Evolutionary conservation across 2,113 vertebrate species (phyloP).

Genomic region (human (Homo sapiens)): DNA sequence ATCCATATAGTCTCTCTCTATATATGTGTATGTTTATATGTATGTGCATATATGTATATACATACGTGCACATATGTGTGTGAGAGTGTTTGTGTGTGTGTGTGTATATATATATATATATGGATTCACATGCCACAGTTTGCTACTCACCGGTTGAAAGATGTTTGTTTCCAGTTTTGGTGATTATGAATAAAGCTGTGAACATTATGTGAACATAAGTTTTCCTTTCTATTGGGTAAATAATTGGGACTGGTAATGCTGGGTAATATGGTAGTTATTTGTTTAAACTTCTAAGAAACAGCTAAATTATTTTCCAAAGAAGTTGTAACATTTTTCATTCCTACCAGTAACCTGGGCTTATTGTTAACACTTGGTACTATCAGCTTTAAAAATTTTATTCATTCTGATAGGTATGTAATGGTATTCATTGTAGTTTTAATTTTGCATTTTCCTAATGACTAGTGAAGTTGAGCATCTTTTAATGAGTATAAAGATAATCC

Average conservation of each 20-base stretch:
- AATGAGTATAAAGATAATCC: background rate
- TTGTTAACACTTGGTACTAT: background rate
- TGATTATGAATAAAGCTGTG: background rate
- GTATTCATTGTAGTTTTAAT: background rate
- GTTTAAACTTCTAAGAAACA: background rate
- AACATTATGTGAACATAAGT: background rate
- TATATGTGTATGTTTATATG: too few species aligned
- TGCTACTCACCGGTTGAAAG: background rate
- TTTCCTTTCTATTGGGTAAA: background rate
- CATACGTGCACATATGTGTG: too few species aligned
- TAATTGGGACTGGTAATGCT: background rate
- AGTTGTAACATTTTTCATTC: background rate
- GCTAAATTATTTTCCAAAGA: background rate
- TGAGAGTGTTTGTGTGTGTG: too few species aligned
- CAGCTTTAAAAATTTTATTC: background rate
- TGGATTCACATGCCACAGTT: background rate
- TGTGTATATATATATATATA: background rate
- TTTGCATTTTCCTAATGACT: background rate
- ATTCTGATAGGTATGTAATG: background rate
- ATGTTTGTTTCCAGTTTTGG: background rate
- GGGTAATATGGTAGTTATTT: background rate
- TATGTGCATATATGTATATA: too few species aligned
- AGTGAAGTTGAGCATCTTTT: background rate
- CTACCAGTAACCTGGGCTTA: background rate
- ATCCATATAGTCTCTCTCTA: too few species aligned